Base-by-base conservation (phyloP, 1,140 invertebrate genomes). In the Drosophila kurseongensis region DNA sequence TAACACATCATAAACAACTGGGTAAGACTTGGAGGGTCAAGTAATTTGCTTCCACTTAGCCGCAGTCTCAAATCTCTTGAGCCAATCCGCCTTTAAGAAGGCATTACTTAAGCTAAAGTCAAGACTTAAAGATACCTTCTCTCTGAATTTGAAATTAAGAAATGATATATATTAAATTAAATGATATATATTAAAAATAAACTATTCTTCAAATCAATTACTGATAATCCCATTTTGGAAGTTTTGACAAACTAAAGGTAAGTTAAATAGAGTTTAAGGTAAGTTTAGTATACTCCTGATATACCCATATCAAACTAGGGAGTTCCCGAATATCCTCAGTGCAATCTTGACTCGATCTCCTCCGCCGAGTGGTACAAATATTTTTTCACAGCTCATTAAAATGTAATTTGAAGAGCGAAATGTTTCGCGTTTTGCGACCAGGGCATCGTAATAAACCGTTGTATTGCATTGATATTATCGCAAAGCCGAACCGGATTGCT, bases 361-460 rank as follows among this genome's bases (percentile, higher is more conserved):
- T 35, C 16, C 23, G 32, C 29, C 13, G 38, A 48, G 58, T 68
- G 84, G 55, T 75, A 54, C 84, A 89, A 89, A 89, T 80, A 89
- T 89, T 89, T 79, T 78, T 89, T 89, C 72, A 89, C 84, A 89
- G 84, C 84, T 89, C 84, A 89, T 89, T 89, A 89, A 89, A 89
- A 80, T 89, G 84, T 89, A 89, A 89, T 89, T 89, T 89, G 74
- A 89, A 79, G 66, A 76, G 80, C 69, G 56, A 80, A 83, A 83
- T 77, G 84, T 73, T 79, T 69, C 76, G 78, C 57, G 36, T 38
- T 38, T 38, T 38, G 8, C 48, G n/a, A 10, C 4, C 48, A 35
- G 27, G 48, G n/a, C 48, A 51, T 4, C 29, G 76, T 62, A 75
- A 89, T 77, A 89, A 88, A 88, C 83, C 83, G 83, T 88, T 86